Percentiles rank a stretch among this genome's conserved stretches.
These are phyloP conservation scores for Gambusia holbrooki DNA, from an alignment of 2,113 vertebrate species.

Conservation along the genomic window DNA sequence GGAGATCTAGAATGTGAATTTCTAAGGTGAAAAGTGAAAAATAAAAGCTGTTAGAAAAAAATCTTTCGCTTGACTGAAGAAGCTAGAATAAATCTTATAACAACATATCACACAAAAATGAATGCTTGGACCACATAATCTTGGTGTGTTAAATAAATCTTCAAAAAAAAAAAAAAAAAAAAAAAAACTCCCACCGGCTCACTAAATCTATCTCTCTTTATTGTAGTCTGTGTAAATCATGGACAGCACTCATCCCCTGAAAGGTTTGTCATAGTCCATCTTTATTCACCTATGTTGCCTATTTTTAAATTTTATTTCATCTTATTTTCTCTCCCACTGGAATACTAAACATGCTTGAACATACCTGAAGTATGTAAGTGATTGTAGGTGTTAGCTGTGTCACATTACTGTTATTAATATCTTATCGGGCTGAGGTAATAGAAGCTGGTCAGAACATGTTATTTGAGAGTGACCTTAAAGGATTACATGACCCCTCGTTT, in stretches of 20 bases:
- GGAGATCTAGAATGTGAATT: background rate
- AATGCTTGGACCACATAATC: background rate
- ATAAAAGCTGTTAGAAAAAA: background rate
- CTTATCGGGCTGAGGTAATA: constrained; percentile 3
- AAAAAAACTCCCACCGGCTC: too few relatives aligned
- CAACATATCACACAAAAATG: background rate
- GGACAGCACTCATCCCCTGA: background rate
- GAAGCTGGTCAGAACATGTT: background rate
- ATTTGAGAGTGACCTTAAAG: background rate
- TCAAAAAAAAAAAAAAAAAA: too few relatives aligned
- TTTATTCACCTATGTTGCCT: background rate
- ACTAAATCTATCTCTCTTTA: background rate
- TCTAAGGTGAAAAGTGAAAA: background rate
- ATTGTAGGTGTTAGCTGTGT: constrained; percentile 5
- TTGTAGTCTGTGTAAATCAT: background rate
- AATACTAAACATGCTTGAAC: background rate
- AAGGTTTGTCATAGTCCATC: background rate
- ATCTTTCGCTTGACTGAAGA: background rate
- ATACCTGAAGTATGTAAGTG: background rate
- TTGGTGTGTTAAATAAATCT: background rate
- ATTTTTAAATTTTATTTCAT: background rate
- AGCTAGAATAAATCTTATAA: background rate
- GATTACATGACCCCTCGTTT: constrained; percentile 7
- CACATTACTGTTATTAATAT: constrained; percentile 6
- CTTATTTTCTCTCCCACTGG: too few relatives aligned